Conservation (phyloP, 2,888 invertebrate species). For the Vanessa cardui region DNA sequence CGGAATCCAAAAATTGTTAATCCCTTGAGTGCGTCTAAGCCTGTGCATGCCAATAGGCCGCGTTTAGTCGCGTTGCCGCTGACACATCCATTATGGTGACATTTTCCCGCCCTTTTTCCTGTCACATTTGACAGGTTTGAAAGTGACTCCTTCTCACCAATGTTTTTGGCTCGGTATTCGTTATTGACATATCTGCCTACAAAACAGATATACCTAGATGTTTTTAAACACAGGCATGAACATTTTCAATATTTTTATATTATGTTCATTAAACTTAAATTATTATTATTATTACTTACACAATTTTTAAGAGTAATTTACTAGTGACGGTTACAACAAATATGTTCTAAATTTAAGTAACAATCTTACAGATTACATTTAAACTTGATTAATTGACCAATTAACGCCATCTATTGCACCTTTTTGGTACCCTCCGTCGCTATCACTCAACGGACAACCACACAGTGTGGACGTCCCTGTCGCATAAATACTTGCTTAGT, state of each 20-base stretch:
- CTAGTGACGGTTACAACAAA: neutral
- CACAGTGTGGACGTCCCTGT: slow-evolving; percentile 59
- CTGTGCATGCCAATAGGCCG: slow-evolving; percentile 68
- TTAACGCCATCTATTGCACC: slow-evolving; percentile 71
- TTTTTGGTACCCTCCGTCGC: slow-evolving; percentile 61
- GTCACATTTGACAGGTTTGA: slow-evolving; percentile 81
- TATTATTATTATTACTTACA: no score
- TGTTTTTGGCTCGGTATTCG: slow-evolving; percentile 56
- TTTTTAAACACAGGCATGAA: neutral
- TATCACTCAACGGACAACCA: slow-evolving; percentile 67
- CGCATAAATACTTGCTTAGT: slow-evolving; percentile 58
- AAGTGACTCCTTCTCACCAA: slow-evolving; percentile 76
- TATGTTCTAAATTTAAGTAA: neutral
- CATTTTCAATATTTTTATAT: neutral
- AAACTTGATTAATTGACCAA: slow-evolving; percentile 73
- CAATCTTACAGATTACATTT: slow-evolving; percentile 33
- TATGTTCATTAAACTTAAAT: no score
- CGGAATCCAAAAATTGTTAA: slow-evolving; percentile 63
- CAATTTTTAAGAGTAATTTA: no score
- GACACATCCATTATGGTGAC: slow-evolving; percentile 82
- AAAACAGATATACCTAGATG: neutral
- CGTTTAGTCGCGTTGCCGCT: slow-evolving; percentile 72
- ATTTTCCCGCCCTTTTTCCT: slow-evolving; percentile 80
- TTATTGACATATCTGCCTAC: slow-evolving; percentile 32
- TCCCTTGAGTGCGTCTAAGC: slow-evolving; percentile 65